Evolutionary conservation across 2,888 invertebrate genomes (phyloP), one percentile per base, ranked within the genome.

Genomic region (Pollenia angustigena): DNA sequence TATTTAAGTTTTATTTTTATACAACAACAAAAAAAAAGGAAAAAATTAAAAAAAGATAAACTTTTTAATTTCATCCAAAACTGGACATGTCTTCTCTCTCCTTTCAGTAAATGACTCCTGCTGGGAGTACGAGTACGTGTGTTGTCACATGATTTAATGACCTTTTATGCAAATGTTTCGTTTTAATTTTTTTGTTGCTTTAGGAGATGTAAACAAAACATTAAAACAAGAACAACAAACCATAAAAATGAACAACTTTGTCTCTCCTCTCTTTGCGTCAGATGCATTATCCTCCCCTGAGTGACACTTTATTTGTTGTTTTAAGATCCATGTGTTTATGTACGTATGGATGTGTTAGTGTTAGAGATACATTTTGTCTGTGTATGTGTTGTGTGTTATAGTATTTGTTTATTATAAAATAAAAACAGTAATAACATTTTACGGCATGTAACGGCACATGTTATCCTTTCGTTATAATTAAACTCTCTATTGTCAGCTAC

Each of bases 111-210:
- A 44, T 66, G 56, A 18, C 23, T 79, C 64, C 48, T 79, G 72
- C 66, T 58, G 79, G 64, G 66, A 69, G 52, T 75, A 58, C 11
- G 60, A 52, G 54, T 16, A 32, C 16, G 81, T 82, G 40, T 78
- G 69, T 66, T 81, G 64, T 78, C 64, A 78, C 79, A 81, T 87
- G 87, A 87, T 87, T 87, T 87, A 87, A 85, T 87, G 85, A 74
- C 85, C 76, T 85, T 87, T 87, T 87, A 87, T 87, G 87, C 62
- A 85, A 87, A 87, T 87, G 80, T 66, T 66, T 71, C 42, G 4
- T 44, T 60, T 69, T 79, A 23, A 16, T 50, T 72, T 32, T 23
- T 40, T 44, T 68, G 56, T 52, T 56, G 14, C 4, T 75, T 48
- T n/a, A 12, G 12, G 32, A 72, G 50, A 66, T 32, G 23, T 44